These are phyloP conservation scores for Lindbergichthys nudifrons DNA, from an alignment of 2,797 vertebrate species.

Conservation along the genomic window DNA sequence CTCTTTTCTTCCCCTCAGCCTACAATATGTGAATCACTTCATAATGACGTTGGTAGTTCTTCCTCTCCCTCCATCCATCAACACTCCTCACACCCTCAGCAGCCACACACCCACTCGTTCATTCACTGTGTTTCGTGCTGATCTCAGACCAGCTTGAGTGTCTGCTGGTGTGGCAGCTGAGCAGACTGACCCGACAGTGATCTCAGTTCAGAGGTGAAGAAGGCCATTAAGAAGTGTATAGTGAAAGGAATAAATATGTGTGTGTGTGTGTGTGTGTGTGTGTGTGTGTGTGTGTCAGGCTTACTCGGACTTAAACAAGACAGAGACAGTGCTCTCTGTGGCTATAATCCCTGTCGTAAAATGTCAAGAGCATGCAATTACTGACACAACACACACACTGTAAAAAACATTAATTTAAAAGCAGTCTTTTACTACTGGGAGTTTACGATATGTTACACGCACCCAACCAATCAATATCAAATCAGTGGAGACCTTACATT, in stretches of 20 bases:
- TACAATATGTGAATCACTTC: conserved; percentile 51
- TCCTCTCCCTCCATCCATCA: conserved; percentile 21
- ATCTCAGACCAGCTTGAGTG: conserved; percentile 42
- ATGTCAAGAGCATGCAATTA: conserved; percentile 16
- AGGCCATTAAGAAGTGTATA: conserved; percentile 27
- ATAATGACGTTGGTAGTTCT: conserved; percentile 44
- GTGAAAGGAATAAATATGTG: conserved; percentile 43
- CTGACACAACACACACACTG: conserved; percentile 11
- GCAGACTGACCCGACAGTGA: conserved; percentile 41
- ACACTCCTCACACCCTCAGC: conserved; percentile 38
- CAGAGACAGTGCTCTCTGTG: conserved; percentile 43
- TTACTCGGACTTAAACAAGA: conserved; percentile 45
- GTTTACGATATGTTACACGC: conserved; percentile 16
- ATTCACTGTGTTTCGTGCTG: conserved; percentile 32
- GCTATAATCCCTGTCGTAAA: conserved; percentile 53
- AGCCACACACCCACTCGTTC: conserved; percentile 36
- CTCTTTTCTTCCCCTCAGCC: conserved; percentile 44
- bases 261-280: conserved; percentile 30
- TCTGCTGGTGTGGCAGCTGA: conserved; percentile 25
- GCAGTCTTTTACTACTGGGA: conserved; percentile 41
- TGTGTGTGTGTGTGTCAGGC: conserved; percentile 37
- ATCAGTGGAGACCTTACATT: conserved; percentile 3
- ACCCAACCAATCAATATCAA: conserved; percentile 19
- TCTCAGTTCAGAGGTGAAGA: conserved; percentile 61
- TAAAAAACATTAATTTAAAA: conserved; percentile 48